Conservation (phyloP, 2,113 vertebrate species). For the Acanthochromis polyacanthus region DNA sequence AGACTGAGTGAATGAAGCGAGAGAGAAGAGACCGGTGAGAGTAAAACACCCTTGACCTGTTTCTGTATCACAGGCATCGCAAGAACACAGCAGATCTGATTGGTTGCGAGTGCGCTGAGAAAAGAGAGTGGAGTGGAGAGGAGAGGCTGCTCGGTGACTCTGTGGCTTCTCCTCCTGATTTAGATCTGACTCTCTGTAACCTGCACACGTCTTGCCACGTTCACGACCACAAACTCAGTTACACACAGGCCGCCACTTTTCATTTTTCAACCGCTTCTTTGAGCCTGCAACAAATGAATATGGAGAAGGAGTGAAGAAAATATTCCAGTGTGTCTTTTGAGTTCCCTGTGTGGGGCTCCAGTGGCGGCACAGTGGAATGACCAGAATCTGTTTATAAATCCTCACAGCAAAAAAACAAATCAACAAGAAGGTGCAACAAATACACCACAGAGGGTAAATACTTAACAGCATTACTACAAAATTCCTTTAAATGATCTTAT, state of each 20-base stretch:
- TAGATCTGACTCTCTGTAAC: slow-evolving; percentile 51
- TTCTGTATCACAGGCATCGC: slow-evolving; percentile 26
- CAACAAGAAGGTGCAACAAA: not conserved
- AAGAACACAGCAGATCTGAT: slow-evolving; percentile 29
- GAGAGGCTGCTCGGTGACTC: slow-evolving; percentile 69
- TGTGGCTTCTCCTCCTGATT: slow-evolving; percentile 65
- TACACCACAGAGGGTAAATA: not conserved
- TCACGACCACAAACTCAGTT: slow-evolving; percentile 20
- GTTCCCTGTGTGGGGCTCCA: slow-evolving; percentile 30
- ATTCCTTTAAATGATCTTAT: not conserved
- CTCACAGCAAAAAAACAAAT: slow-evolving; percentile 8
- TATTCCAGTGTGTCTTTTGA: slow-evolving; percentile 33
- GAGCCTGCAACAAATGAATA: slow-evolving; percentile 49
- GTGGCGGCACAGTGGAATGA: slow-evolving; percentile 3
- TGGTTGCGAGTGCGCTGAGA: slow-evolving; percentile 29
- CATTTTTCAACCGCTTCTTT: slow-evolving; percentile 51
- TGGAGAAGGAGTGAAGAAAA: slow-evolving; percentile 5
- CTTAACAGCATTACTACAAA: not conserved
- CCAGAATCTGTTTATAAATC: slow-evolving; percentile 23
- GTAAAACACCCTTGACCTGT: slow-evolving; percentile 39
- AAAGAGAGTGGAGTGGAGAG: not conserved
- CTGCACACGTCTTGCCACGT: slow-evolving; percentile 12
- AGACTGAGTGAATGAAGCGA: slow-evolving; percentile 32
- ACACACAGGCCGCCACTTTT: slow-evolving; percentile 14
- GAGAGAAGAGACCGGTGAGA: slow-evolving; percentile 4